Evolutionary conservation across 1,140 invertebrate species (phyloP).

Genomic region (Oreohelix idahoensis): DNA sequence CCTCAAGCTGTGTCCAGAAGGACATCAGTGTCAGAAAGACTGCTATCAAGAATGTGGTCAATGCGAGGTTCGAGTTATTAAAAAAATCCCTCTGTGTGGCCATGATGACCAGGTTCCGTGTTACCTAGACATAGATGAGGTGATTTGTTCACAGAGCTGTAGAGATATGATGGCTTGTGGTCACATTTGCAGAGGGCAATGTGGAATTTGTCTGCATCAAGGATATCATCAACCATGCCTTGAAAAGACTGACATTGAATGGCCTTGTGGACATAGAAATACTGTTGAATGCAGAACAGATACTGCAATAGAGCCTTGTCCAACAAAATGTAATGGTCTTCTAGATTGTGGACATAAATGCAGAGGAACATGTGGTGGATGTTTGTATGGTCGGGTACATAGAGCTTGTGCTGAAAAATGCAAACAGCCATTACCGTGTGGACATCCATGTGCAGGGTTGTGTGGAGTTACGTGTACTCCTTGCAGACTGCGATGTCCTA

Average conservation of each 20-base stretch:
- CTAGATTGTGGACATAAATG: conserved; percentile 31
- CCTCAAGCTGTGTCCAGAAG: conserved; percentile 15
- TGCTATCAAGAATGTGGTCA: conserved; percentile 10
- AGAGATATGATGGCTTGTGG: conserved; percentile 11
- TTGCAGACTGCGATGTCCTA: conserved; percentile 9
- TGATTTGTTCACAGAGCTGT: conserved; percentile 16
- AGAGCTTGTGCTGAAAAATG: conserved; percentile 22
- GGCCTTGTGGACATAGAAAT: conserved; percentile 18
- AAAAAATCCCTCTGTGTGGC: conserved; percentile 15
- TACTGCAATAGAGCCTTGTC: conserved; percentile 11
- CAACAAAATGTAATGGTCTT: conserved; percentile 2
- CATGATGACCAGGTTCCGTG: conserved; percentile 30
- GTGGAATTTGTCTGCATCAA: conserved; percentile 9
- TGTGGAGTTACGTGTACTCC: conserved; percentile 25
- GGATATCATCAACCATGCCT: conserved; percentile 23
- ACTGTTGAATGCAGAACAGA: conserved; percentile 16
- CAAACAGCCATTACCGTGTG: conserved; percentile 31
- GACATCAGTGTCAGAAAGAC: conserved; percentile 15
- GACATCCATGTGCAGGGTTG: conserved; percentile 20
- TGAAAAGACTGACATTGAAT: conserved; percentile 8
- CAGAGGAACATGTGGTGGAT: conserved; percentile 38
- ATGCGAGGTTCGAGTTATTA: conserved; percentile 1
- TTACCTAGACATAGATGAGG: not conserved
- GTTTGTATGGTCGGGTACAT: conserved; percentile 28
- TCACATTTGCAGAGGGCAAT: conserved; percentile 24